A percentile compares a stretch with the other conserved stretches of the same genome.
Conservation (phyloP, 2,888 invertebrate species). For the Tiliacea aurago region DNA sequence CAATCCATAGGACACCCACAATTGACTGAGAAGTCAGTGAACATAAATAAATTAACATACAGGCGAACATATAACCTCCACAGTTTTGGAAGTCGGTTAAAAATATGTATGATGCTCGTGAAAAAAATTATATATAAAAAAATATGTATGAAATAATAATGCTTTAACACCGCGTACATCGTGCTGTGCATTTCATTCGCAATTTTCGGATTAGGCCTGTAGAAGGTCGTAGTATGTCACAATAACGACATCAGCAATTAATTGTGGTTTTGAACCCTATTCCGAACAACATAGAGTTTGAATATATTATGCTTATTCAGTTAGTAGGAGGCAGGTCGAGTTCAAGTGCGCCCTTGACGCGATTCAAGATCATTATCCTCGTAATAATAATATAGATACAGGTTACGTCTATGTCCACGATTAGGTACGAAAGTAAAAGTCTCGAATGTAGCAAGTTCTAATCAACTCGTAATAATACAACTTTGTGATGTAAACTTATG, state of each 20-base stretch:
- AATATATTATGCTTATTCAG: not conserved
- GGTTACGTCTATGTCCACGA: slow-evolving; percentile 16
- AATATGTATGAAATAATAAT: too few relatives aligned
- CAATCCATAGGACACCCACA: too few relatives aligned
- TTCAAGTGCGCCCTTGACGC: slow-evolving; percentile 49
- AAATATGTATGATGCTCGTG: too few relatives aligned
- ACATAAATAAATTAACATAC: too few relatives aligned
- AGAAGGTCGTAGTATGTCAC: not conserved
- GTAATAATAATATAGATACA: slow-evolving; percentile 34
- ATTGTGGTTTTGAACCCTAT: slow-evolving; percentile 7
- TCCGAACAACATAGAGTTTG: not conserved
- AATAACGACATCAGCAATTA: not conserved
- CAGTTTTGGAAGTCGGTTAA: too few relatives aligned
- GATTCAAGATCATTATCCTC: slow-evolving; percentile 46
- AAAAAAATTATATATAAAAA: too few relatives aligned
- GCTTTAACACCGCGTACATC: not conserved
- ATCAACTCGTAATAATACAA: slow-evolving; percentile 24
- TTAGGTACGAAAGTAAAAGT: slow-evolving; percentile 27
- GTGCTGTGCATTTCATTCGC: not conserved
- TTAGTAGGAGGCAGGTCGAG: slow-evolving; percentile 6
- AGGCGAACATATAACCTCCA: too few relatives aligned
- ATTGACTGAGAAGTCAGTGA: too few relatives aligned
- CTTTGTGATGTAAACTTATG: slow-evolving; percentile 12
- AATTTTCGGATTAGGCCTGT: not conserved
- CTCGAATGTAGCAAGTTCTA: not conserved